Base-by-base conservation (phyloP, 2,113 vertebrate species). In the Channa maculata region DNA sequence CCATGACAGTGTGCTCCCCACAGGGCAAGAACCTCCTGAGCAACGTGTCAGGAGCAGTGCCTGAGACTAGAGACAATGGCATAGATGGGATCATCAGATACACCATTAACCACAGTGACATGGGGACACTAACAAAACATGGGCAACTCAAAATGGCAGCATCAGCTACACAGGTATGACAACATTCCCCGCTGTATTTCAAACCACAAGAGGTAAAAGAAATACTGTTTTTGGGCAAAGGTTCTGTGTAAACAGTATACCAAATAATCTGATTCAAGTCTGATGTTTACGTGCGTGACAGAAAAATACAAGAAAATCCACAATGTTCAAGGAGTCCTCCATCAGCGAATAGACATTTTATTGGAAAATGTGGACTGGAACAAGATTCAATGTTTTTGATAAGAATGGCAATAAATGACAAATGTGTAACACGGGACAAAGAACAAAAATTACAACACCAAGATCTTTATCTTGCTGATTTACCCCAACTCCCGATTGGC, bases 341-440 rank as follows among this genome's bases (percentile, higher is more conserved):
- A 58, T 61, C 78, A 57, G 54, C 69, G 41, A 65, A 75, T 60
- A 71, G 71, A 87, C 75, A 64, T 72, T 71, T 54, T 67, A 78
- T 58, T 33, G 39, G 65, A 66, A 58, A 51, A 71, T 33, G 77
- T 15, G 51, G 73, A 81, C 58, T n/a, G 75, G 76, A 58, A 54
- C n/a, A 34, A 70, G 39, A 77, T 46, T 46, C 71, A 64, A 75
- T 5, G 57, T 79, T 62, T 88, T 83, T 86, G 72, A 77, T 80
- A 64, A 92, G 88, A 93, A 95, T 84, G 95, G 95, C 96, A 97
- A 96, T 97, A 97, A 96, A 86, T 65, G 62, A 60, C 38, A 83
- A 82, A 91, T 81, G 71, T 74, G 73, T 77, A 54, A 10, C 38
- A 24, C 81, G 88, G 57, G 67, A 48, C 46, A 71, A 58, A 12